Base-by-base conservation (phyloP, 2,797 vertebrate genomes). In the Rachycentron canadum region DNA sequence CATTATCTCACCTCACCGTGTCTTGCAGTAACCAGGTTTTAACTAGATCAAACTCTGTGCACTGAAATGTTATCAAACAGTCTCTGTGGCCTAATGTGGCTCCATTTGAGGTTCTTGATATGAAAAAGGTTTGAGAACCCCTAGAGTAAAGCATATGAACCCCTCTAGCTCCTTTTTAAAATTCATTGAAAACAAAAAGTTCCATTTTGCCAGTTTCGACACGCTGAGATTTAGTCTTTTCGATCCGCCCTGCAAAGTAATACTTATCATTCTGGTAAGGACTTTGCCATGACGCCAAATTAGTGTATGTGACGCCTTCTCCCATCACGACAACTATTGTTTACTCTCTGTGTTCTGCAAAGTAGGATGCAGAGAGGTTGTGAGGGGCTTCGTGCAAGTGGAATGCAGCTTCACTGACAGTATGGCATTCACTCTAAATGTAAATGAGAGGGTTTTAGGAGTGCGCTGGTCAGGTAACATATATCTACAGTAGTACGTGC, bases 341-440 rank as follows among this genome's bases (percentile, higher is more conserved):
- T 91, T 91, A 86, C 79, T 88, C 72, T 73, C 74, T 81, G 67
- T 88, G 73, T 78, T 85, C 79, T 75, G 84, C 75, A 83, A 91
- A 87, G 89, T 87, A 89, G 88, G 73, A 84, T 79, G 82, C 76
- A 73, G 79, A 90, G 89, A 87, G 83, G 78, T 76, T 78, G 56
- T 50, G 79, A 85, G 81, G 82, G 87, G 86, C 87, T 92, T 89
- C 92, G 86, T 91, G 89, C 83, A 78, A 91, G 87, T 87, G 84
- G 90, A 88, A 90, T 86, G 68, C 83, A 89, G 79, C 85, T 83
- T 84, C 78, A 63, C 84, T 84, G 83, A 86, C 89, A 91, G 85
- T 90, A 86, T 88, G 79, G 90, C 88, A 92, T 94, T 95, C 95
- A 95, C 94, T 96, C 95, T 95, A 95, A 95, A 96, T 96, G 95